Percentiles rank a stretch among this genome's conserved stretches.
phyloP scores from a whole-genome alignment of 2,113 vertebrate genomes.

The Tragelaphus scriptus region DNA sequence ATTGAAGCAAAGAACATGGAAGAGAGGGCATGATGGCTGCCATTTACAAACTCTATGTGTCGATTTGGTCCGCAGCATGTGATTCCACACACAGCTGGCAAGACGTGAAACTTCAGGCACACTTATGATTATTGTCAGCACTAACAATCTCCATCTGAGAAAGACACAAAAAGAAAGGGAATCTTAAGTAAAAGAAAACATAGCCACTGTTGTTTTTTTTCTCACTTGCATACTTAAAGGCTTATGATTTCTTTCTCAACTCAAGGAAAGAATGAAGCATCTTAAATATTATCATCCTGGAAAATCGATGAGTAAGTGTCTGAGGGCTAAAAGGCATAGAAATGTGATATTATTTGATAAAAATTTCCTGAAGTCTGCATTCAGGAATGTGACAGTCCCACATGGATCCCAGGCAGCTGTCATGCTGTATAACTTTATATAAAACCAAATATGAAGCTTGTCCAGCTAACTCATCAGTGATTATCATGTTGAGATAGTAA shows the following conservation, averaged over 20 bases:
- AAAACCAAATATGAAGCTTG: background rate
- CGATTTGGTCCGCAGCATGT: too few species aligned
- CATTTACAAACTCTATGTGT: background rate
- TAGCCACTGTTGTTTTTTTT: background rate
- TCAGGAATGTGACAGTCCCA: background rate
- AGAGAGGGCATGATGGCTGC: background rate
- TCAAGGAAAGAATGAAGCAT: background rate
- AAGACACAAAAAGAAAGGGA: background rate
- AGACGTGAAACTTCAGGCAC: background rate
- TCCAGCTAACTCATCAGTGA: background rate
- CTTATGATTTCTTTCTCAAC: background rate
- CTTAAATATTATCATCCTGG: background rate
- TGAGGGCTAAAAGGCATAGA: background rate
- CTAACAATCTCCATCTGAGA: background rate
- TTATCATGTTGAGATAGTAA: background rate
- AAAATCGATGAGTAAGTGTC: background rate
- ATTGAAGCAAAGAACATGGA: background rate
- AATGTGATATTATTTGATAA: background rate
- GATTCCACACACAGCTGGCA: background rate
- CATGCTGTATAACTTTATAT: background rate
- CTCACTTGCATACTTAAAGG: background rate
- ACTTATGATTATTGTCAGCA: accelerated
- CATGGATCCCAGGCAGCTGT: background rate
- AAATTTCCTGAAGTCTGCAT: background rate
- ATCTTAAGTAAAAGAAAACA: background rate